Conservation (phyloP, 2,113 vertebrate species). For the Dendrocopos noguchii region DNA sequence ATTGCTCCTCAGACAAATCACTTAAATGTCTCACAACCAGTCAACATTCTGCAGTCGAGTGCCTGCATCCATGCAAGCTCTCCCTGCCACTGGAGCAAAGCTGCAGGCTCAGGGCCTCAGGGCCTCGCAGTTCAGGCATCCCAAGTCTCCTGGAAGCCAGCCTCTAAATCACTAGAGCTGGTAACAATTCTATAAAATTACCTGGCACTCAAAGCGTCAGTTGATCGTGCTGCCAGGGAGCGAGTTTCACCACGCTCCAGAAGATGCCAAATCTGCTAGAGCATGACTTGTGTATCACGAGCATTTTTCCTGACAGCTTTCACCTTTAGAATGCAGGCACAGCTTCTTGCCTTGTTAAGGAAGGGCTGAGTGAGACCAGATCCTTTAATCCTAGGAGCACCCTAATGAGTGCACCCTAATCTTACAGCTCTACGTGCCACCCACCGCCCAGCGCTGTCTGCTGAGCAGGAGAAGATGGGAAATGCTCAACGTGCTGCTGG, state of each 20-base stretch:
- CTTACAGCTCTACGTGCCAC: neutral
- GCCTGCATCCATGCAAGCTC: neutral
- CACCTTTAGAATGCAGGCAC: neutral
- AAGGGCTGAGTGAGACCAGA: neutral
- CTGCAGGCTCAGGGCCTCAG: neutral
- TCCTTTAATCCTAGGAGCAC: neutral
- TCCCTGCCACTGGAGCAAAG: neutral
- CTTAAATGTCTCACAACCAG: neutral
- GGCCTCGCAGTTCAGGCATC: neutral
- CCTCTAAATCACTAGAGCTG: neutral
- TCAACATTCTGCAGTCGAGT: neutral
- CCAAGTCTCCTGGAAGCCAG: constrained; percentile 15
- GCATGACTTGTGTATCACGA: neutral
- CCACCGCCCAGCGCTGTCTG: neutral
- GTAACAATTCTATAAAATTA: neutral
- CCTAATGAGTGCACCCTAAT: neutral
- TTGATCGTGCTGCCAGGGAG: neutral
- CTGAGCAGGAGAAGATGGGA: neutral
- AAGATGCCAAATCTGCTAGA: neutral
- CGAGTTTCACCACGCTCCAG: neutral
- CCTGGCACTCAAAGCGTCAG: neutral
- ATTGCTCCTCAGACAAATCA: neutral
- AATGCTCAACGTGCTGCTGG: neutral
- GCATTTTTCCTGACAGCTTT: neutral
- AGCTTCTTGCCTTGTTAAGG: neutral